Conservation (phyloP, 2,888 invertebrate species). For the Petrolisthes cinctipes region DNA sequence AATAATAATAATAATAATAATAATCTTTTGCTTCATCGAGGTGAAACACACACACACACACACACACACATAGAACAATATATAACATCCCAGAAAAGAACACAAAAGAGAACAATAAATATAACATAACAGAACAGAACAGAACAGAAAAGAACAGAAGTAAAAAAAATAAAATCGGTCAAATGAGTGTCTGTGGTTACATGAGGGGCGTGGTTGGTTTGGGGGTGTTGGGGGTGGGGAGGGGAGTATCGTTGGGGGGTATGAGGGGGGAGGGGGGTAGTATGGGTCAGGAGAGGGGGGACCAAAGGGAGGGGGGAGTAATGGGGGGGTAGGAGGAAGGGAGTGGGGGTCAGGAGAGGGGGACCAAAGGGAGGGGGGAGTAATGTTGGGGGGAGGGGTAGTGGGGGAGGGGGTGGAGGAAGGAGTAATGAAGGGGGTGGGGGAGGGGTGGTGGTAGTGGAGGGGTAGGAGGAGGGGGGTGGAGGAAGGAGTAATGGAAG, state of each 20-base stretch:
- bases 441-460: background rate
- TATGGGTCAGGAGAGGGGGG: background rate
- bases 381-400: background rate
- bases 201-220: too few species aligned
- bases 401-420: background rate
- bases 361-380: background rate
- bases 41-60: too few species aligned
- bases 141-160: too few species aligned
- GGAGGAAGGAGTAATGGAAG: background rate
- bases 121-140: too few species aligned
- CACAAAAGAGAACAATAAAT: too few species aligned
- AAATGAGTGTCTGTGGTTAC: too few species aligned
- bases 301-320: background rate
- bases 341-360: background rate
- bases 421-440: too few species aligned
- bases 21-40: too few species aligned
- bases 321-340: background rate
- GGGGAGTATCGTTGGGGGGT: background rate
- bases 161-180: too few species aligned
- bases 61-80: too few species aligned
- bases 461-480: background rate
- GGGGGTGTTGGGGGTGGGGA: background rate
- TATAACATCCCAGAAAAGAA: too few species aligned
- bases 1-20: too few species aligned
- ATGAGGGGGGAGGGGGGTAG: background rate